A percentile compares a stretch with the other conserved stretches of the same genome.
Conservation (phyloP, 2,113 vertebrate genomes). For the Equus przewalskii region DNA sequence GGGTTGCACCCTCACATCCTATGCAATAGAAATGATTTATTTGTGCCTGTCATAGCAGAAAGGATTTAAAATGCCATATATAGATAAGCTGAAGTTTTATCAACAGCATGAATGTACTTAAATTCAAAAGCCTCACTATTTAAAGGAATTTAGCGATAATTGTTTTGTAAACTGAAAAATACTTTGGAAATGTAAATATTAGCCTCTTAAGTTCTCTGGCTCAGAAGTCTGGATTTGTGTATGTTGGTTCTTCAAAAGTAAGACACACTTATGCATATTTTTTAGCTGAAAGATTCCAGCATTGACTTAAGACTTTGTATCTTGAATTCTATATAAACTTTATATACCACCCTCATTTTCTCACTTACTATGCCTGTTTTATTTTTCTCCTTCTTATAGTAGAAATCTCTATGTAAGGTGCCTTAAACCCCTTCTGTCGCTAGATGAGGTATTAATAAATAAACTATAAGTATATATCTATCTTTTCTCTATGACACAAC, state of each 20-base stretch:
- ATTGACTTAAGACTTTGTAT: neutral
- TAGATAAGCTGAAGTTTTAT: neutral
- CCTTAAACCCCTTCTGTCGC: neutral
- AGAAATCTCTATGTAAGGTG: neutral
- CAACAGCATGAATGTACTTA: neutral
- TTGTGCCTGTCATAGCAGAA: neutral
- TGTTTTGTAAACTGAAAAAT: slow-evolving; percentile 68
- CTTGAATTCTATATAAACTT: slow-evolving; percentile 20
- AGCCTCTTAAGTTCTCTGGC: slow-evolving; percentile 11
- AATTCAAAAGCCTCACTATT: slow-evolving; percentile 46
- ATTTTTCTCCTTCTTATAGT: neutral
- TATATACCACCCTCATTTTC: neutral
- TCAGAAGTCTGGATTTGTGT: slow-evolving; percentile 17
- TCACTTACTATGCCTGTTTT: slow-evolving; percentile 2
- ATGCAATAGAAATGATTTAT: neutral
- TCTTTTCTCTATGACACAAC: neutral
- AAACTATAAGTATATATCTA: neutral
- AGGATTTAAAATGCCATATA: neutral
- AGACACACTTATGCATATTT: neutral
- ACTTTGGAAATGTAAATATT: slow-evolving; percentile 60
- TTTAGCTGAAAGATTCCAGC: neutral
- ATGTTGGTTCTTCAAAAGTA: slow-evolving; percentile 37
- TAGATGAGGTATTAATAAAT: neutral
- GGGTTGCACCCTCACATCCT: neutral
- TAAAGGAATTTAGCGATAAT: slow-evolving; percentile 41